Conservation (phyloP, 2,888 invertebrate species). For the Zootermopsis nevadensis region DNA sequence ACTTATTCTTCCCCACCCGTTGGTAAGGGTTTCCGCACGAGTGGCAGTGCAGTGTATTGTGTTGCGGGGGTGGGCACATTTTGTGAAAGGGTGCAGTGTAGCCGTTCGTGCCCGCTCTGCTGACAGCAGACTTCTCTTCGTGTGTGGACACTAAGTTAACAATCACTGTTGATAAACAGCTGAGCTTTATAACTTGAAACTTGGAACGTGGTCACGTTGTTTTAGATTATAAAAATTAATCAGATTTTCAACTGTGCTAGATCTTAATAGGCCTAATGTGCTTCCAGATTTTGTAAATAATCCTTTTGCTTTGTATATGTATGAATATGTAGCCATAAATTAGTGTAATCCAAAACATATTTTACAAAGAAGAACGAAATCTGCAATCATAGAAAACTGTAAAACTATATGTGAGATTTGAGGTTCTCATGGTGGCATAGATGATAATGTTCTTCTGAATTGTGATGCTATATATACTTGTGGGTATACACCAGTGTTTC, state of each 20-base stretch:
- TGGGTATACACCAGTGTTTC: too few species aligned
- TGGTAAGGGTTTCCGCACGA: too few species aligned
- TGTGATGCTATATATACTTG: too few species aligned
- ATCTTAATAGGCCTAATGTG: neutral
- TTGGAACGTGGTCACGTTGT: slow-evolving; percentile 3
- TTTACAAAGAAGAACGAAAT: neutral
- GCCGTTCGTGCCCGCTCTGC: too few species aligned
- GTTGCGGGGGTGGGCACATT: too few species aligned
- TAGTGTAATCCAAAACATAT: neutral
- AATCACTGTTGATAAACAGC: too few species aligned
- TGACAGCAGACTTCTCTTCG: too few species aligned
- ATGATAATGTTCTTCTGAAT: too few species aligned
- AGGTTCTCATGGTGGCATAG: neutral
- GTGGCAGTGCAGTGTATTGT: too few species aligned
- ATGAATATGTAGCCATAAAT: neutral
- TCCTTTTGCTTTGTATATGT: neutral
- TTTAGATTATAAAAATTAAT: neutral
- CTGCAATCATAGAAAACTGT: neutral
- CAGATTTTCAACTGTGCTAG: neutral
- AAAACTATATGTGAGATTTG: neutral
- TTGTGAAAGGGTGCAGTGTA: too few species aligned
- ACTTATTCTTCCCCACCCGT: too few species aligned
- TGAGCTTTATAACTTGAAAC: neutral
- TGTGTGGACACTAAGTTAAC: too few species aligned
- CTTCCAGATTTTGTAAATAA: slow-evolving; percentile 22